Conservation (phyloP, 1,140 invertebrate species). For the Atta colombica region DNA sequence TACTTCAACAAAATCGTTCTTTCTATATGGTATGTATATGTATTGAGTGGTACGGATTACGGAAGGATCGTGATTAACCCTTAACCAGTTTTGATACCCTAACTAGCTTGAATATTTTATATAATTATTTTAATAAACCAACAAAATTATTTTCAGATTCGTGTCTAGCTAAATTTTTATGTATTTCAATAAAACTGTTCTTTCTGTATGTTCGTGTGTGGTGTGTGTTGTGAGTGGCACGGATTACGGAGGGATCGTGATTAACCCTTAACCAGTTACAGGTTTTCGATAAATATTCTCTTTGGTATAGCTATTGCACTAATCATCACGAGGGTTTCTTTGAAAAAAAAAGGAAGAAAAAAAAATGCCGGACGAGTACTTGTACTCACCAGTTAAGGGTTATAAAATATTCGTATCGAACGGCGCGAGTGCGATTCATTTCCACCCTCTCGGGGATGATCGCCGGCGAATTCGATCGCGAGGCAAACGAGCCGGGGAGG, state of each 20-base stretch:
- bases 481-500: neutral
- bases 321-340: neutral
- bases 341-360: neutral
- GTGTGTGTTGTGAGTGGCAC: too few relatives aligned
- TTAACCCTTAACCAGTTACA: conserved; percentile 37
- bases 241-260: conserved; percentile 30
- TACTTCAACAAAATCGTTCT: too few relatives aligned
- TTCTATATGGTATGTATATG: neutral
- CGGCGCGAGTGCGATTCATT: neutral
- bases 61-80: conserved; percentile 49
- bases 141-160: too few relatives aligned
- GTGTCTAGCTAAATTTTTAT: too few relatives aligned
- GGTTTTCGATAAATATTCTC: neutral
- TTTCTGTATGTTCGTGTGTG: too few relatives aligned
- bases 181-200: too few relatives aligned
- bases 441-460: neutral
- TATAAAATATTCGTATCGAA: conserved; percentile 33
- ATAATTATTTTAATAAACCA: too few relatives aligned
- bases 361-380: neutral
- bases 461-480: neutral
- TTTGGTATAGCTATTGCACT: neutral
- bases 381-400: conserved; percentile 42
- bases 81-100: neutral
- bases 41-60: conserved; percentile 57
- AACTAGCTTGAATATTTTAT: too few relatives aligned